Base-by-base conservation (phyloP, 1,140 invertebrate genomes). In the Galleria mellonella region DNA sequence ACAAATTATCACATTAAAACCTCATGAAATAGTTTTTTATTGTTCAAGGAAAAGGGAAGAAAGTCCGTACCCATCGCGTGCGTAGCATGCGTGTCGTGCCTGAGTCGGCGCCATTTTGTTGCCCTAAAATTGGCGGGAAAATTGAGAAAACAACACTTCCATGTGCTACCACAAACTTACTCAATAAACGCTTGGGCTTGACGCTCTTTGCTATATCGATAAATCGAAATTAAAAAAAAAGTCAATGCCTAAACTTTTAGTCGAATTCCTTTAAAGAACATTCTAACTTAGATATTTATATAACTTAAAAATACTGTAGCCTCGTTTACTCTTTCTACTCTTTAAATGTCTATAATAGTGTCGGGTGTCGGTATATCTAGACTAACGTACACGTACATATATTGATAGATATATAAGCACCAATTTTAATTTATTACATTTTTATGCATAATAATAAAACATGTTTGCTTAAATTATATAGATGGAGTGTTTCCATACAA, bases 131-230 rank as follows among this genome's bases (percentile, higher is more conserved):
- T 77, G 75, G 69, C 71, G 68, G 70, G 62, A 76, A 73, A 83
- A 77, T 77, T 73, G 62, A 74, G 72, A 75, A 72, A 78, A 82
- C 68, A 58, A 79, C 77, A 82, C 72, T 75, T 69, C 56, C 61
- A 47, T 28, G 30, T 46, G 48, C 35, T 40, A 42, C 55, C 52
- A 49, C 47, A 37, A 51, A 63, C 47, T 27, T 40, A 50, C 45
- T 51, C 51, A 53, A 59, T 56, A 59, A 50, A 47, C 49, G 47
- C 49, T 23, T 23, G 45, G 36, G 47, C 37, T 9, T n/a, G 8
- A 28, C 10, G 17, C 27, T 30, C 45, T 23, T 36, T 32, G 39
- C 11, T 42, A 32, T 12, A 9, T 12, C 32, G 6, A 9, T 9
- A 29, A 27, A 29, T 27, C 37, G 36, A 37, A 35, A 51, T 51